Base-by-base conservation (phyloP, 2,888 invertebrate species). In the Anodontia alba region DNA sequence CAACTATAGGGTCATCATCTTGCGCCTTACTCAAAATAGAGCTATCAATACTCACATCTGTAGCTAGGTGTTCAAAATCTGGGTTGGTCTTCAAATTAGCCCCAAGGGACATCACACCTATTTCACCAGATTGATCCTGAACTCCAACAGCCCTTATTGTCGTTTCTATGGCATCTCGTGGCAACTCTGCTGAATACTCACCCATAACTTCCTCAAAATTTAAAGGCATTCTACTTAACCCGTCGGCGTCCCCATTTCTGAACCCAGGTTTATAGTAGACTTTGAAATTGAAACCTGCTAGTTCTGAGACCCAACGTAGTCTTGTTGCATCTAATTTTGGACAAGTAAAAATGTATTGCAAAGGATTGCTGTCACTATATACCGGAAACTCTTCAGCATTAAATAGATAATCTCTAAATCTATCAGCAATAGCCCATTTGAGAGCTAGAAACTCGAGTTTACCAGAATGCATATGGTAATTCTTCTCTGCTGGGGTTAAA, bases 381-480 rank as follows among this genome's bases (percentile, higher is more conserved):
- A 85, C 80, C 0, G 43, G 38, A 69, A 86, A 84, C 0, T 33
- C 10, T 12, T 80, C 76, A 0, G 83, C 49, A 57, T 88, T 84
- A 54, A 81, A 86, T 0, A 88, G 57, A 33, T 83, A 88, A 54
- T 88, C 85, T n/a, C 82, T 42, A 54, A 88, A 88, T 0, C 82
- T 67, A 0, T 38, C 5, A 8, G 38, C 12, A 38, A 38, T 38
- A 38, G 38, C 12, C 38, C 38, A 8, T 38, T n/a, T n/a, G n/a
- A n/a, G n/a, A n/a, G 38, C 87, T 86, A 3, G 23, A 15, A 83
- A 83, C 10, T 84, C 43, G 36, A 87, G 78, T 33, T 87, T 86
- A 29, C 86, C 83, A 10, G 80, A 84, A 31, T 87, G 85, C 1
- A 80, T 15, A 49, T 84, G 81, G 54, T 90, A 91, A 42, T 87